phyloP scores from a whole-genome alignment of 2,888 invertebrate genomes.

The Cylloceria caligata region DNA sequence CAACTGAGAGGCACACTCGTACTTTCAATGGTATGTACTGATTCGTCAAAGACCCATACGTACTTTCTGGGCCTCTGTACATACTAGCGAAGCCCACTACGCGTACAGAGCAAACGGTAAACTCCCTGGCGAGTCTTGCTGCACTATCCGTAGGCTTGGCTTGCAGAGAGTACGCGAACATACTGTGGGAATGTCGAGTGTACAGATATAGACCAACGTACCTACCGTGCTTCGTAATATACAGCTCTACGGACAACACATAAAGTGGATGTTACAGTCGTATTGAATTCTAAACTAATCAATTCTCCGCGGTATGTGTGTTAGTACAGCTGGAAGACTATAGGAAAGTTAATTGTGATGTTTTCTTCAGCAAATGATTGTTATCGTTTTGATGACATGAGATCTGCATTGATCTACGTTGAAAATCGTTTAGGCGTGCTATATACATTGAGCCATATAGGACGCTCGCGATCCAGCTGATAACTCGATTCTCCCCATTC shows the following conservation, averaged over 20 bases:
- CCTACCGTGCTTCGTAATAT: neutral
- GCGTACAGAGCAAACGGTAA: neutral
- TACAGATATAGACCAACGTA: neutral
- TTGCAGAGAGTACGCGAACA: neutral
- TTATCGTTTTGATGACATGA: constrained; percentile 59
- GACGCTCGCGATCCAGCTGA: constrained; percentile 44
- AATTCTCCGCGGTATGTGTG: neutral
- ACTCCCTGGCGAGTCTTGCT: neutral
- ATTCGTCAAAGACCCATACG: constrained; percentile 29
- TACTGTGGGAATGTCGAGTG: constrained; percentile 15
- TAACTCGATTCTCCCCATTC: constrained; percentile 13
- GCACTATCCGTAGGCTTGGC: constrained; percentile 7
- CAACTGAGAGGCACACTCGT: neutral
- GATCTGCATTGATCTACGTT: constrained; percentile 46
- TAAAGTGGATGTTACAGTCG: neutral
- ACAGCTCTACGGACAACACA: neutral
- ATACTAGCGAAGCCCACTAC: neutral
- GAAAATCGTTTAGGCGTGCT: neutral
- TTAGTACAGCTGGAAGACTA: neutral
- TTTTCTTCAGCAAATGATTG: constrained; percentile 42
- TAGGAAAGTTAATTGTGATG: neutral
- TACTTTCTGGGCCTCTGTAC: neutral
- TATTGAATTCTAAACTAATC: neutral
- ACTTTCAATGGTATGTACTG: constrained; percentile 12
- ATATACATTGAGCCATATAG: neutral